phyloP scores from a whole-genome alignment of 2,888 invertebrate species.

The Achlya flavicornis region DNA sequence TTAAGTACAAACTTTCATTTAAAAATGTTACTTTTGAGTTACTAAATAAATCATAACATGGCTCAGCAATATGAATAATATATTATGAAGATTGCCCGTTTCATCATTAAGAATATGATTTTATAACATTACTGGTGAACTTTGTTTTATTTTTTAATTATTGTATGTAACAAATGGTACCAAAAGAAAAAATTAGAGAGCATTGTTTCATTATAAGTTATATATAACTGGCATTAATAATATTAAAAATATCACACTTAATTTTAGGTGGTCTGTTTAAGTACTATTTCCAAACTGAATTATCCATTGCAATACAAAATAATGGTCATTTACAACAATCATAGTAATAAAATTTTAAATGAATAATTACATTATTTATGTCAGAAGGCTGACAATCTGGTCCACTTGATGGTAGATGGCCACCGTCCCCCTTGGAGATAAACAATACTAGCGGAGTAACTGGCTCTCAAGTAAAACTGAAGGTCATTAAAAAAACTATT shows the following conservation, averaged over 20 bases:
- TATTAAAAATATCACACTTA: constrained; percentile 76
- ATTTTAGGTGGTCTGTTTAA: constrained; percentile 76
- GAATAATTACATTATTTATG: background rate
- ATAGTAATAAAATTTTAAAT: background rate
- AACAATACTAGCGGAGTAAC: too few relatives aligned
- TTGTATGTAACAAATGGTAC: constrained; percentile 18
- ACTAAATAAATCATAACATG: constrained; percentile 59
- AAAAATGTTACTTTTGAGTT: constrained; percentile 44
- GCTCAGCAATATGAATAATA: constrained; percentile 59
- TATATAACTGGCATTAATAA: constrained; percentile 40
- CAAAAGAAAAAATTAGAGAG: constrained; percentile 64
- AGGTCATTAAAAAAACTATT: constrained; percentile 15
- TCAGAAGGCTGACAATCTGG: too few relatives aligned
- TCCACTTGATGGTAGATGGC: too few relatives aligned
- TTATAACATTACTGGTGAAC: background rate
- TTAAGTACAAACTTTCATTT: constrained; percentile 77
- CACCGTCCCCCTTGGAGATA: too few relatives aligned
- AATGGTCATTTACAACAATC: constrained; percentile 62
- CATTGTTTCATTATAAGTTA: constrained; percentile 50
- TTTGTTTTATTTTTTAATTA: background rate
- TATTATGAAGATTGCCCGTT: constrained; percentile 11
- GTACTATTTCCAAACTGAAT: constrained; percentile 64
- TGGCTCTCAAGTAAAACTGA: too few relatives aligned
- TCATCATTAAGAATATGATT: constrained; percentile 10
- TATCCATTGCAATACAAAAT: constrained; percentile 57